Conservation (phyloP, 2,113 vertebrate species). For the Glareola pratincola region DNA sequence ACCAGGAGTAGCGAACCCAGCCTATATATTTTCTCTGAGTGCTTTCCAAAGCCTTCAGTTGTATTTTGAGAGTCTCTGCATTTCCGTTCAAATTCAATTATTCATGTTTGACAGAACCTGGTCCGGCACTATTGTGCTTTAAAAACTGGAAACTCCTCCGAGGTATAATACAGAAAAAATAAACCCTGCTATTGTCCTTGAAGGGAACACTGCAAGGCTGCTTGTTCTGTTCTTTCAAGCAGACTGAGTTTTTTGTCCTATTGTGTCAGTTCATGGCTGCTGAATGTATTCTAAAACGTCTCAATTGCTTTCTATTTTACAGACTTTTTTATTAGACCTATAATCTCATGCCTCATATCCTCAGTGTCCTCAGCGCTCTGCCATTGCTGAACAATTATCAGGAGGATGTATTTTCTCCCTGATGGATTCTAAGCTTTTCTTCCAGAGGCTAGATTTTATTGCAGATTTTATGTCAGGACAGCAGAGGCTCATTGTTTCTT, state of each 20-base stretch:
- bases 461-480: constrained; percentile 32
- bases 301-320: constrained; percentile 49
- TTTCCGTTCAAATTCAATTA: constrained; percentile 29
- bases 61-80: neutral
- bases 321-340: constrained; percentile 46
- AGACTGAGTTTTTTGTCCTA: neutral
- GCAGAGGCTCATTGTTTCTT: neutral
- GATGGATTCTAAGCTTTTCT: constrained; percentile 27
- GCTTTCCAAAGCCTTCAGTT: neutral
- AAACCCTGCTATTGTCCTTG: neutral
- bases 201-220: neutral
- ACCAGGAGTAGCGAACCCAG: neutral
- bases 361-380: constrained; percentile 1
- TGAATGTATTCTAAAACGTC: constrained; percentile 41
- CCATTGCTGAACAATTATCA: constrained; percentile 26
- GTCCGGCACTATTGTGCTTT: neutral
- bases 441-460: constrained; percentile 48
- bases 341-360: constrained; percentile 50
- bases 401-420: constrained; percentile 11
- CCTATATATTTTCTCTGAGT: neutral
- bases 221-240: constrained; percentile 11
- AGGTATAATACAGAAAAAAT: constrained; percentile 4
- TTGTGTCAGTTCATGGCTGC: neutral
- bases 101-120: constrained; percentile 18
- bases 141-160: constrained; percentile 28